Conservation (phyloP, 2,888 invertebrate genomes). For the Deilephila elpenor region DNA sequence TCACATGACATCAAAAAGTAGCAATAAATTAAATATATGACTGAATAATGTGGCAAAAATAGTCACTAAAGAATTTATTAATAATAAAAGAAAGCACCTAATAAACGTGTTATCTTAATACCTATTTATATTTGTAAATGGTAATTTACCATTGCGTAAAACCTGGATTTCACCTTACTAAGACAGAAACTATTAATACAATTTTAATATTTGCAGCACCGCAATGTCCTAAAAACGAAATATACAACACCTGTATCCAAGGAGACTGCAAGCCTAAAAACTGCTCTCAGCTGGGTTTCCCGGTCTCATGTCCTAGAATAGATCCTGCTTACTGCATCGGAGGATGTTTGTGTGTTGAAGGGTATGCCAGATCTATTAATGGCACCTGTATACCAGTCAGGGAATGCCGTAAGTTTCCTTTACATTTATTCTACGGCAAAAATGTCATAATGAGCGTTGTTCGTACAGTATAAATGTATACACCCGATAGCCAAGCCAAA, state of each 20-base stretch:
- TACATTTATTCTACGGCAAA: not conserved
- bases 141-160: too few species aligned
- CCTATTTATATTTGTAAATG: too few species aligned
- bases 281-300: slow-evolving; percentile 45
- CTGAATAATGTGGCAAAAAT: too few species aligned
- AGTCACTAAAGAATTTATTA: too few species aligned
- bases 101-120: too few species aligned
- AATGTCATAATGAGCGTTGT: not conserved
- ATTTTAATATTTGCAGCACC: slow-evolving; percentile 8
- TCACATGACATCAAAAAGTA: not conserved
- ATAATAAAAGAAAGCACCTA: too few species aligned
- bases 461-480: too few species aligned
- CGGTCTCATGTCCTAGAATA: slow-evolving; percentile 39
- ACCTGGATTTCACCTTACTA: too few species aligned
- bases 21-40: too few species aligned
- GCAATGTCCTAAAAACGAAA: slow-evolving; percentile 42
- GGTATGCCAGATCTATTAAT: slow-evolving; percentile 41
- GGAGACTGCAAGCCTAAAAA: slow-evolving; percentile 39
- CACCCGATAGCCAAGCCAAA: too few species aligned
- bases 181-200: not conserved
- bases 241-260: slow-evolving; percentile 42
- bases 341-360: slow-evolving; percentile 44
- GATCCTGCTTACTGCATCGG: slow-evolving; percentile 37
- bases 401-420: slow-evolving; percentile 48
- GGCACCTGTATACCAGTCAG: slow-evolving; percentile 47